Percentiles rank a stretch among this genome's conserved stretches.
These are phyloP conservation scores for Cerceris rybyensis DNA, from an alignment of 2,888 invertebrate genomes.

Conservation along the genomic window DNA sequence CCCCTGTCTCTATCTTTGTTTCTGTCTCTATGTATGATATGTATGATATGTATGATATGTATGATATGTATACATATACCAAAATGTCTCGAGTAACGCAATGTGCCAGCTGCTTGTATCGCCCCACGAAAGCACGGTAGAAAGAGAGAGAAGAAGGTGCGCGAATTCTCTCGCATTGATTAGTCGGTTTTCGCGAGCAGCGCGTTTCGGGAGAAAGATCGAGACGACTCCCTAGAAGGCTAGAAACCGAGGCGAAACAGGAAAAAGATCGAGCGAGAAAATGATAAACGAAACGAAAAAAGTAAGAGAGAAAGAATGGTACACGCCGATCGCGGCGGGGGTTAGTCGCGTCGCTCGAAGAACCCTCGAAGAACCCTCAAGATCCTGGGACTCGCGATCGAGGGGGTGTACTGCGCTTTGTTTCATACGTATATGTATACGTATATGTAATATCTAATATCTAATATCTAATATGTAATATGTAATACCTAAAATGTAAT, in stretches of 20 bases:
- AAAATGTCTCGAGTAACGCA: slow-evolving; percentile 42
- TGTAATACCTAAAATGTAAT: too few relatives aligned
- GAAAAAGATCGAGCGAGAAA: background rate
- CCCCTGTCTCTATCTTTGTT: too few relatives aligned
- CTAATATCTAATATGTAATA: too few relatives aligned
- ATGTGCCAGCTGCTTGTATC: slow-evolving; percentile 81
- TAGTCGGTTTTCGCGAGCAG: background rate
- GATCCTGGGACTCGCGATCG: slow-evolving; percentile 13
- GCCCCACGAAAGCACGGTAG: slow-evolving; percentile 75
- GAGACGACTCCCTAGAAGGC: too few relatives aligned
- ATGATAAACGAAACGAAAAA: background rate
- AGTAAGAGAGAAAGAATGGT: background rate
- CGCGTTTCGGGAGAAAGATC: too few relatives aligned
- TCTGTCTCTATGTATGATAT: too few relatives aligned
- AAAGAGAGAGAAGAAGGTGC: slow-evolving; percentile 57
- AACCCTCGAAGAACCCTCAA: background rate
- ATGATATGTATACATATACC: too few relatives aligned
- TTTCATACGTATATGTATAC: background rate
- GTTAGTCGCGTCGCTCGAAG: background rate
- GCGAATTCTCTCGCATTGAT: slow-evolving; percentile 12
- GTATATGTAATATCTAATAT: too few relatives aligned
- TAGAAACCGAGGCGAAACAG: too few relatives aligned
- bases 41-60: too few relatives aligned
- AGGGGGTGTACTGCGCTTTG: slow-evolving; percentile 52
- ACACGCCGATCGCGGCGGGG: background rate